phyloP scores from a whole-genome alignment of 2,888 invertebrate species.

The Eurytoma californica region DNA sequence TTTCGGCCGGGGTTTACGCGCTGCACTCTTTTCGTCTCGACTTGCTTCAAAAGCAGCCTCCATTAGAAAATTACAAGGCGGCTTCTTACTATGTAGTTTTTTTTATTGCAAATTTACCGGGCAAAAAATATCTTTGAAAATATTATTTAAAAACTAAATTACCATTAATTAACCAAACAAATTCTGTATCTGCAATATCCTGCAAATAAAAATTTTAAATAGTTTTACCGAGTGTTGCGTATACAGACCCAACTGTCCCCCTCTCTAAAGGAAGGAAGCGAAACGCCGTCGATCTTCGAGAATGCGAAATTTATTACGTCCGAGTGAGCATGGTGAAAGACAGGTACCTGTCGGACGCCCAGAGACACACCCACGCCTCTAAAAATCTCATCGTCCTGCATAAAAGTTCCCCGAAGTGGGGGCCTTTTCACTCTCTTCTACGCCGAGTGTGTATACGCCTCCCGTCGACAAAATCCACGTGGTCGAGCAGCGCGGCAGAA shows the following conservation, averaged over 20 bases:
- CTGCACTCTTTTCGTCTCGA: not conserved
- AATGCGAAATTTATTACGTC: conserved; percentile 29
- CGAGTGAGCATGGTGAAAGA: conserved; percentile 4
- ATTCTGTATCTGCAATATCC: too few relatives aligned
- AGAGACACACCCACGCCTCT: conserved; percentile 12
- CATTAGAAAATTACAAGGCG: not conserved
- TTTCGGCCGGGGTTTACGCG: not conserved
- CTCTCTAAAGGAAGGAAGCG: not conserved
- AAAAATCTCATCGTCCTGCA: conserved; percentile 21
- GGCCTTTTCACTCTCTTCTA: conserved; percentile 5
- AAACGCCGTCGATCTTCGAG: not conserved
- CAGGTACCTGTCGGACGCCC: not conserved
- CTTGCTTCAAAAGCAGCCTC: not conserved
- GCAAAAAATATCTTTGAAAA: too few relatives aligned
- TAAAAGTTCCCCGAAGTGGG: conserved; percentile 10
- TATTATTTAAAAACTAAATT: too few relatives aligned
- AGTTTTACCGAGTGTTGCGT: too few relatives aligned
- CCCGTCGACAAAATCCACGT: not conserved
- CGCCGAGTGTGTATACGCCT: not conserved
- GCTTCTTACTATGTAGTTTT: too few relatives aligned
- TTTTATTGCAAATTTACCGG: too few relatives aligned
- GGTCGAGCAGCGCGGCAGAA: not conserved
- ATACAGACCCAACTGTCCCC: too few relatives aligned
- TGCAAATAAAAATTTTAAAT: too few relatives aligned
- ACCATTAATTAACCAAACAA: too few relatives aligned